Evolutionary conservation across 1,140 invertebrate species (phyloP), one percentile per base, ranked within the genome.

Genomic region (Drosophila kanapiae): DNA sequence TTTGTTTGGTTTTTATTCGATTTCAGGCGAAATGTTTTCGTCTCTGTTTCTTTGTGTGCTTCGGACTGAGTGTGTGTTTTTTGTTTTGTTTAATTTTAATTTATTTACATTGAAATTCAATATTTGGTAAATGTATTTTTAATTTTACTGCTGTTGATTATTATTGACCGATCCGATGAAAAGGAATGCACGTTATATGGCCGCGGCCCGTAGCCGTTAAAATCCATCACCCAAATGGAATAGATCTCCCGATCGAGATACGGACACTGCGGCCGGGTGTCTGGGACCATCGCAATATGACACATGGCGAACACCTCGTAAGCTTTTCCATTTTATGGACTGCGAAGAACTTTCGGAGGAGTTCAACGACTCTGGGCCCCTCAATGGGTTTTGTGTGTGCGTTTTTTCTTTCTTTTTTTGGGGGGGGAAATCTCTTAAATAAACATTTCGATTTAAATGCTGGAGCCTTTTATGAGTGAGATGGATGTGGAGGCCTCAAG

Each of bases 31-130:
- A 91, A 80, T 91, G 75, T 71, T 49, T 57, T 53, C 51, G 38
- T 51, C 45, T 47, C 47, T 58, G 47, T 48, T 23, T 68, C 37
- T 81, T 54, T 74, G 23, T 67, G 14, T 49, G 18, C 23, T 10
- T 61, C 35, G 27, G 57, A 40, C 38, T 72, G 47, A 42, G 47
- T 49, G 56, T 47, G 49, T 42, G 27, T 54, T 69, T 49, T 27
- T n/a, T 43, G 43, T 72, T 65, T 70, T 77, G 47, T 81, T 84
- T 69, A 70, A 75, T 61, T 90, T 91, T 60, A 88, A 88, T 88
- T 91, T 88, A 91, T 91, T 91, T 91, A 91, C 84, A 85, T 85
- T 91, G 88, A 91, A 91, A 91, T 91, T 91, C 81, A 91, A 91
- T 91, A 91, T 91, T 91, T 85, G 85, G 64, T 87, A 87, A 87